Percentiles rank a stretch among this genome's conserved stretches.
Conservation (phyloP, 2,113 vertebrate species). For the Empidonax alnorum region DNA sequence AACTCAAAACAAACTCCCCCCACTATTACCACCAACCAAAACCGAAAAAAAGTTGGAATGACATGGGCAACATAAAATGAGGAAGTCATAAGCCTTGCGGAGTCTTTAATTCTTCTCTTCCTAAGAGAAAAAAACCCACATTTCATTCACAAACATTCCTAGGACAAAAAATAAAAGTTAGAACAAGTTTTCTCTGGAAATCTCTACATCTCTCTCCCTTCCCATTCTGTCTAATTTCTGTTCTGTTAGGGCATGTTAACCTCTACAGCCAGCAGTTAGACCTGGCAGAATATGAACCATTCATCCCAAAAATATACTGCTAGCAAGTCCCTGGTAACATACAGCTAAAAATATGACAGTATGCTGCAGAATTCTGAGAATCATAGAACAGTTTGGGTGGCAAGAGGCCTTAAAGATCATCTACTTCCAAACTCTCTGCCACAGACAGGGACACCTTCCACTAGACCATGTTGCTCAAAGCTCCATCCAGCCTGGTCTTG, state of each 20-base stretch:
- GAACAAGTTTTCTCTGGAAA: constrained; percentile 1
- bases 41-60: not conserved
- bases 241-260: not conserved
- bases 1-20: not conserved
- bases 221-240: not conserved
- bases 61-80: not conserved
- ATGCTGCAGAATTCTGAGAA: not conserved
- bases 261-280: not conserved
- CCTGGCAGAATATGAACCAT: not conserved
- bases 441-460: not conserved
- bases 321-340: not conserved
- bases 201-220: not conserved
- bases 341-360: not conserved
- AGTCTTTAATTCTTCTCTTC: not conserved
- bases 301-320: not conserved
- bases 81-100: not conserved
- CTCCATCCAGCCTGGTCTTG: not conserved
- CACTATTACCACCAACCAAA: not conserved
- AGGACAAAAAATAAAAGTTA: not conserved
- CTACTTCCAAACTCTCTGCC: not conserved
- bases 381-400: not conserved
- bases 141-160: not conserved
- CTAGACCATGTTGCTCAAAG: not conserved
- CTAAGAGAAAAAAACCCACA: not conserved
- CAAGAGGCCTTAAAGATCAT: not conserved